Evolutionary conservation across 2,113 vertebrate genomes (phyloP).

Genomic region (Motacilla alba): DNA sequence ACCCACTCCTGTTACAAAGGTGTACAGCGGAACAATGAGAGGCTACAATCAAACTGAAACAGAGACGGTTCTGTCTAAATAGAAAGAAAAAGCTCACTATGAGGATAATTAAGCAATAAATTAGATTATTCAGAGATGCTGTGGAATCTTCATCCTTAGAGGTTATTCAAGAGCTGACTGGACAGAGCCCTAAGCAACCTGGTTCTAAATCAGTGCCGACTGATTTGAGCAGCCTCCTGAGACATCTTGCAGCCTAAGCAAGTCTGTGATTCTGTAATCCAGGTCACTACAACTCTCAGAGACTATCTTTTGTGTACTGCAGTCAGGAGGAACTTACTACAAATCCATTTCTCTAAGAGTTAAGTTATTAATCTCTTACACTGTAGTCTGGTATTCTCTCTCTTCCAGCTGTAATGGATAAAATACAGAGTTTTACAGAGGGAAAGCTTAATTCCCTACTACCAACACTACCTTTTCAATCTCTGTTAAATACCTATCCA

Average conservation of each 20-base stretch:
- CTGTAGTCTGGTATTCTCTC: not conserved
- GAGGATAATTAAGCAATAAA: not conserved
- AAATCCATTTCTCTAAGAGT: not conserved
- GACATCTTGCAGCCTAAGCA: not conserved
- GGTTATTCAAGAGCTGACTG: not conserved
- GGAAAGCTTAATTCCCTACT: not conserved
- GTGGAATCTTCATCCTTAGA: not conserved
- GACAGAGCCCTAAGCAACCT: not conserved
- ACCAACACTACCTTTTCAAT: not conserved
- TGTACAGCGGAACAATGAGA: not conserved
- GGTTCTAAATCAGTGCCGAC: not conserved
- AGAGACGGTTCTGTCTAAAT: not conserved
- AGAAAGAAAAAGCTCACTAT: not conserved
- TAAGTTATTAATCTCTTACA: not conserved
- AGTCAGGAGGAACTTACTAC: not conserved
- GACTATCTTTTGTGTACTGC: not conserved
- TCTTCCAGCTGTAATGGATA: not conserved
- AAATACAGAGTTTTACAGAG: not conserved
- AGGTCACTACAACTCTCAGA: not conserved
- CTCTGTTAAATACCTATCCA: not conserved
- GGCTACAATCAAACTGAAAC: not conserved
- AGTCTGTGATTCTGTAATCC: not conserved
- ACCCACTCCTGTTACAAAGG: not conserved
- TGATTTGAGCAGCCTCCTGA: not conserved
- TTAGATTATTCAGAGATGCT: not conserved